Conservation (phyloP, 64 coral and sea anemone species). For the Catalaphyllia jardinei region DNA sequence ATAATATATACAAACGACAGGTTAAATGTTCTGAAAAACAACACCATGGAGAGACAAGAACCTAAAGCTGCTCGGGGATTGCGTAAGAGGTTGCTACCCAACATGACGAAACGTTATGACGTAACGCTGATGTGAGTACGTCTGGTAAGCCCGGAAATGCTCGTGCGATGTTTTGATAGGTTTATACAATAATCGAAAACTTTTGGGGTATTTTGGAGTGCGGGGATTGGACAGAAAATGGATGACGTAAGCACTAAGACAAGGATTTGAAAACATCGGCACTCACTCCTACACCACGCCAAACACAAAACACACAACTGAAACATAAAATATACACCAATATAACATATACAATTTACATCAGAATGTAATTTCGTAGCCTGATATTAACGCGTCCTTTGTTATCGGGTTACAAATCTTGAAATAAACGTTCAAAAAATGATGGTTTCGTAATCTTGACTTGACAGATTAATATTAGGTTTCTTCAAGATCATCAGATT, state of each 20-base stretch:
- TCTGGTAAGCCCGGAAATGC: not conserved
- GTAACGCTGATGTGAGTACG: no score
- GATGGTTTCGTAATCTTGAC: not conserved
- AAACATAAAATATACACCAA: not conserved
- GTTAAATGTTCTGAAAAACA: no score
- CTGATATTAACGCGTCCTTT: not conserved
- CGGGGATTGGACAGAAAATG: not conserved
- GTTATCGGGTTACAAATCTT: not conserved
- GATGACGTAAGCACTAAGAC: not conserved
- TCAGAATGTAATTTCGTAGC: not conserved
- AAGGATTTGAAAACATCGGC: not conserved
- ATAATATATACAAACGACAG: no score
- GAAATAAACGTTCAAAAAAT: not conserved
- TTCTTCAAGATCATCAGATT: slow-evolving; percentile 51
- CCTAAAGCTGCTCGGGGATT: not conserved
- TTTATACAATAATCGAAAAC: not conserved
- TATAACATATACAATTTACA: not conserved
- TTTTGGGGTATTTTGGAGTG: not conserved
- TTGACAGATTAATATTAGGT: not conserved
- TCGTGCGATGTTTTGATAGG: not conserved
- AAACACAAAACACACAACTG: not conserved
- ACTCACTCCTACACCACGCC: no score
- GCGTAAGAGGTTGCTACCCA: not conserved
- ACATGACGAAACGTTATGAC: not conserved
- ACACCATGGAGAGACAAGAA: not conserved